Base-by-base conservation (phyloP, 2,888 invertebrate species). In the Diabrotica balteata region DNA sequence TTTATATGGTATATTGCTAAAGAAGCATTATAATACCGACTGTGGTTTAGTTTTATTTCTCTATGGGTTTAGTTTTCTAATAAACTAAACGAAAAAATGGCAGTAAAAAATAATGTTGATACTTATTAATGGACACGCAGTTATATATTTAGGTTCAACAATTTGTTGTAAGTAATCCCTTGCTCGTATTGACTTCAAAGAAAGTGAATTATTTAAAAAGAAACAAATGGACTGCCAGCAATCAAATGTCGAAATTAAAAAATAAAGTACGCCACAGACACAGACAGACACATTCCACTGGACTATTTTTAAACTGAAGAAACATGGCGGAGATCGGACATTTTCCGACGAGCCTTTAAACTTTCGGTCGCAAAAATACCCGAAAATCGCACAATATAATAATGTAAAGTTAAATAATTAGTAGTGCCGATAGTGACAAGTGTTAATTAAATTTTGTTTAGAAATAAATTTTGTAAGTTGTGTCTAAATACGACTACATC, bases 251-350 rank as follows among this genome's bases (percentile, higher is more conserved):
- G 55, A 63, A 62, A 66, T 66, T 62, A 68, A 68, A 68, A 68
- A 68, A 62, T 66, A 55, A 59, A 63, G 47, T 64, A 55, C 63
- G 63, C 58, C 53, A 52, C 65, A 61, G 59, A 52, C 53, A 52
- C 65, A 61, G 59, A 52, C 65, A 61, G 59, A 65, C 61, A 62
- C 68, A 72, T 80, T 80, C 80, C 80, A 79, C 75, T 72, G 77
- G 72, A 80, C 82, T 82, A 82, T 82, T 82, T 82, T 82, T 82
- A 81, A 80, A 80, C 79, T 78, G 55, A 80, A 79, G 79, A 81
- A 82, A 81, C 77, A 83, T 83, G 83, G 83, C 82, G 81, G 75
- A 73, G 66, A 70, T 74, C 72, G 75, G 74, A 76, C 74, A 76
- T 77, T 79, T 77, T 76, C 75, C 49, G 44, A 63, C 57, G 7